Evolutionary conservation across 2,888 invertebrate species (phyloP), one percentile per base, ranked within the genome.

Genomic region (Volucella inanis): DNA sequence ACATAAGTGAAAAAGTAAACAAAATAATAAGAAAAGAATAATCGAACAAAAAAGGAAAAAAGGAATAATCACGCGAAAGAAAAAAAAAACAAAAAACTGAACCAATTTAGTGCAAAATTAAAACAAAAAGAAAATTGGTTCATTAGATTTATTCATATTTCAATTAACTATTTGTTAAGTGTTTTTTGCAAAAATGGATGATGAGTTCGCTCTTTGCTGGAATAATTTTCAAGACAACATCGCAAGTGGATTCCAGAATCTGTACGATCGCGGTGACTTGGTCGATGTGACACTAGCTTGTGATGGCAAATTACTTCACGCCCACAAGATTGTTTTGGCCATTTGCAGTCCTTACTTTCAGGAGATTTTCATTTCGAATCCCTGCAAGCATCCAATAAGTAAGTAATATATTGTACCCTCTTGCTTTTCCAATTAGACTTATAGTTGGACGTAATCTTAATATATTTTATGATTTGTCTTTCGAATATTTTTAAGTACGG

Each of bases 291-390:
- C 93, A 38, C 88, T 93, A 54, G 93, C 93, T 47, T 93, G 93
- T 87, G 93, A 93, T 88, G 93, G 93, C 31, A 91, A 92, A 87
- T 88, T 93, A 52, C 89, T 93, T 70, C 93, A 93, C 87, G 93
- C 93, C 11, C 93, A 93, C 88, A 93, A 93, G 89, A 92, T 93
- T 64, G 93, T 93, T 15, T 89, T 93, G 86, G 93, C 93, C 14
- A 93, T 93, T 65, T 93, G 93, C 87, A 93, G 93, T 88, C 92
- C 93, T 2, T 93, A 93, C 88, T 93, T 93, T 88, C 92, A 92
- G 87, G 92, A 92, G 88, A 92, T 91, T 89, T 93, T 91, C 88
- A 92, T 91, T 49, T 91, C 92, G 61, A 92, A 92, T 90, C 92
- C 92, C 64, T 92, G 92, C 89, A 91, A 92, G 88, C 92, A 92